Evolutionary conservation across 2,113 vertebrate genomes (phyloP).

Genomic region (Mugil cephalus): DNA sequence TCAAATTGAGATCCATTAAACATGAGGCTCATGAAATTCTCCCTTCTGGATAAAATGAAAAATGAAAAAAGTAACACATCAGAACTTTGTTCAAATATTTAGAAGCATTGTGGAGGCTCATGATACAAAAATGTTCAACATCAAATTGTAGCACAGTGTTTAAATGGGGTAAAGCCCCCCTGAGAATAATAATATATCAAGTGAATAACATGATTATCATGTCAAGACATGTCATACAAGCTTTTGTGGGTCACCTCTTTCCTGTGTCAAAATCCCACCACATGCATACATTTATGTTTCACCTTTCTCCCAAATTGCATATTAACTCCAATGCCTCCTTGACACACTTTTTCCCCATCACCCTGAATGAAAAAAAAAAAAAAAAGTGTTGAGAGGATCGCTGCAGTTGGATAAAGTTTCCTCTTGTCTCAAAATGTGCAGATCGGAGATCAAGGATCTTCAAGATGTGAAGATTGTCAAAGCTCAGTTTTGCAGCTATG

Average conservation of each 20-base stretch:
- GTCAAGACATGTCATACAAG: constrained; percentile 64
- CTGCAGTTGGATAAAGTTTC: constrained; percentile 64
- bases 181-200: constrained; percentile 20
- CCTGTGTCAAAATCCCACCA: constrained; percentile 26
- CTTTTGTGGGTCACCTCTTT: constrained; percentile 23
- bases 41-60: too few species aligned
- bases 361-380: constrained; percentile 37
- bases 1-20: too few species aligned
- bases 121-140: constrained; percentile 10
- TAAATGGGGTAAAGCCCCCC: constrained; percentile 30
- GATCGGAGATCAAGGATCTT: constrained; percentile 55
- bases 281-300: constrained; percentile 57
- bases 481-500: constrained; percentile 49
- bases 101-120: not conserved
- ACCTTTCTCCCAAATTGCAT: constrained; percentile 35
- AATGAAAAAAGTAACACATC: constrained; percentile 8
- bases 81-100: constrained; percentile 23
- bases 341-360: constrained; percentile 47
- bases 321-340: constrained; percentile 49
- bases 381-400: constrained; percentile 33
- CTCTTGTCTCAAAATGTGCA: constrained; percentile 43
- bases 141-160: constrained; percentile 30
- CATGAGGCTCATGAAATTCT: too few species aligned
- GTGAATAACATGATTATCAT: constrained; percentile 30
- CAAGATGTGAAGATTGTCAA: constrained; percentile 49